Evolutionary conservation across 1,140 invertebrate genomes (phyloP), one percentile per base, ranked within the genome.

Genomic region (Drosophila kikkawai): DNA sequence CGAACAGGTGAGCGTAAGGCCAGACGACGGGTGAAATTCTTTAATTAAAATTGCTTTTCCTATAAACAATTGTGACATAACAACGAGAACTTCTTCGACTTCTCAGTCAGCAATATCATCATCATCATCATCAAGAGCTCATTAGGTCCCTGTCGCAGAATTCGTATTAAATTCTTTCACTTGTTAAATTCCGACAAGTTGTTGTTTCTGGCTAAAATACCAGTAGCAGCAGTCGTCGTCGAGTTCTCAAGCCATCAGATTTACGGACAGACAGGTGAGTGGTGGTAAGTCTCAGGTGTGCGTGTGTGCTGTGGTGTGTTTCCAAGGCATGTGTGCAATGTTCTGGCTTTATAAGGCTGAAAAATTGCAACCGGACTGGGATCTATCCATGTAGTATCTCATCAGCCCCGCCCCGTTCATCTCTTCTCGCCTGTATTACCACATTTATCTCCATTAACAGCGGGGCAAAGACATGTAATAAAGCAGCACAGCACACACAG

Each of bases 311-410:
- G 44, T 44, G 19, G 39, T 44, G 59, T 64, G 53, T 75, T 45
- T 65, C 64, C 67, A 57, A 60, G 63, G 79, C 73, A 64, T 87
- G 58, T 87, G 65, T 68, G 60, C 53, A 82, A 64, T 60, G 75
- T 70, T 45, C 44, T 60, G 59, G 56, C 75, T 87, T 84, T 91
- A 82, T 91, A 91, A 75, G 88, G 88, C 45, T 76, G 83, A 82
- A 87, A 74, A 76, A 91, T 91, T 84, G 75, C 75, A 84, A 84
- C 73, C 81, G 79, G 88, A 91, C 91, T 91, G 78, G 63, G 41
- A 76, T 60, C 70, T 74, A 41, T 37, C 44, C 45, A 69, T 70
- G 63, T 69, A 69, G 63, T 69, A 69, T 69, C 60, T 65, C 36
- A 34, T 51, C 26, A 34, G 29, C 1, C 47, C 63, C 48, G 32